phyloP scores from a whole-genome alignment of 2,113 vertebrate genomes.

The Thamnophis sirtalis region DNA sequence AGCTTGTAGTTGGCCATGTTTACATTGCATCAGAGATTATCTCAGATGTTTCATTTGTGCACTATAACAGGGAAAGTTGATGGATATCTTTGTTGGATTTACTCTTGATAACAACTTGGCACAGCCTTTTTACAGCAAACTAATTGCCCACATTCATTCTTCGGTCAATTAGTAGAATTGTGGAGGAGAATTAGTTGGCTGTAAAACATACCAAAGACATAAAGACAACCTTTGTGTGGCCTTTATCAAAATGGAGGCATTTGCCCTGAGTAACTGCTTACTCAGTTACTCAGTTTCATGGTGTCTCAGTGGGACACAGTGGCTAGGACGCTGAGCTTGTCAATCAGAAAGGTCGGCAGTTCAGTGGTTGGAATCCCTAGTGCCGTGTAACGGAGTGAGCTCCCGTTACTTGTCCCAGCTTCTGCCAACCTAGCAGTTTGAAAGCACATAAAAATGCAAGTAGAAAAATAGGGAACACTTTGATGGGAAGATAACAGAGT shows the following conservation, averaged over 20 bases:
- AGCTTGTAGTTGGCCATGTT: accelerated
- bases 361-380: too few species aligned
- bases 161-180: neutral
- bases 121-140: neutral
- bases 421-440: too few species aligned
- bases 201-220: neutral
- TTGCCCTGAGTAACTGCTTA: neutral
- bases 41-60: neutral
- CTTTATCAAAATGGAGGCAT: neutral
- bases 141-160: neutral
- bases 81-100: neutral
- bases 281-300: too few species aligned
- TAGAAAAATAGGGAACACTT: too few species aligned
- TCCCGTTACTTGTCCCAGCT: too few species aligned
- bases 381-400: too few species aligned
- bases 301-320: too few species aligned
- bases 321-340: too few species aligned
- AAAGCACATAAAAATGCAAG: too few species aligned
- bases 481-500: too few species aligned
- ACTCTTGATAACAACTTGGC: neutral
- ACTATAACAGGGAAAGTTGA: neutral
- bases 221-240: neutral
- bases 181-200: neutral
- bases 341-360: too few species aligned
- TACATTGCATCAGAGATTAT: accelerated